Percentiles rank a stretch among this genome's conserved stretches.
phyloP scores from a whole-genome alignment of 2,797 vertebrate species.

The Borostomias antarcticus region DNA sequence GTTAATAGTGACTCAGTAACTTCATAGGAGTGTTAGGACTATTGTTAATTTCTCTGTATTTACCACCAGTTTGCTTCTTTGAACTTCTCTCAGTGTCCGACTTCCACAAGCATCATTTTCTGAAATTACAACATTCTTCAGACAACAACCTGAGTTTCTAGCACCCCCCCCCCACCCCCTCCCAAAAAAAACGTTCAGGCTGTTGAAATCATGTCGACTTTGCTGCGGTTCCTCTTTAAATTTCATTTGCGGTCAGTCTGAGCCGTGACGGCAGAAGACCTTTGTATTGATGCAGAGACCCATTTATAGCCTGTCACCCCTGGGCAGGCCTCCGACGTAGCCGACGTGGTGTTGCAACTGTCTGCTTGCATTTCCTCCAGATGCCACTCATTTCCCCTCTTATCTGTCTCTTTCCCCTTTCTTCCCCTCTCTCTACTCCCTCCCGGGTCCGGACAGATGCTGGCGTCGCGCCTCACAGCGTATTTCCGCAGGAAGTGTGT shows the following conservation, averaged over 20 bases:
- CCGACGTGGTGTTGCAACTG: slow-evolving; percentile 56
- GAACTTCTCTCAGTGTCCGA: too few species aligned
- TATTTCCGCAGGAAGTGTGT: slow-evolving; percentile 84
- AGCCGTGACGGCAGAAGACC: slow-evolving; percentile 47
- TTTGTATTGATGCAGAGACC: slow-evolving; percentile 53
- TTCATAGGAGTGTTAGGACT: too few species aligned
- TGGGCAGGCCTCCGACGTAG: slow-evolving; percentile 47
- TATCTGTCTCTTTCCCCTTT: slow-evolving; percentile 43
- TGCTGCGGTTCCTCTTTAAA: slow-evolving; percentile 48
- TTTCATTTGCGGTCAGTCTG: slow-evolving; percentile 44
- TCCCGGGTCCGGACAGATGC: slow-evolving; percentile 68
- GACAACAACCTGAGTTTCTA: neutral
- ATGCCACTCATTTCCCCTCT: slow-evolving; percentile 52
- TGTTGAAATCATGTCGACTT: slow-evolving; percentile 51
- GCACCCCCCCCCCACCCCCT: neutral
- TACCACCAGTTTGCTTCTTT: too few species aligned
- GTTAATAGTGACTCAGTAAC: too few species aligned
- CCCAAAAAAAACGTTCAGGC: slow-evolving; percentile 17
- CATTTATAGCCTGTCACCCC: slow-evolving; percentile 55
- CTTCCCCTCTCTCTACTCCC: neutral
- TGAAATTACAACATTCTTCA: neutral
- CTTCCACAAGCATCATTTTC: neutral
- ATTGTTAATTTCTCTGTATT: too few species aligned
- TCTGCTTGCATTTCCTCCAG: slow-evolving; percentile 74
- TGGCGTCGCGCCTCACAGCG: slow-evolving; percentile 80